A percentile compares a stretch with the other conserved stretches of the same genome.
Conservation (phyloP, 2,797 vertebrate genomes). For the Sus cebifrons region DNA sequence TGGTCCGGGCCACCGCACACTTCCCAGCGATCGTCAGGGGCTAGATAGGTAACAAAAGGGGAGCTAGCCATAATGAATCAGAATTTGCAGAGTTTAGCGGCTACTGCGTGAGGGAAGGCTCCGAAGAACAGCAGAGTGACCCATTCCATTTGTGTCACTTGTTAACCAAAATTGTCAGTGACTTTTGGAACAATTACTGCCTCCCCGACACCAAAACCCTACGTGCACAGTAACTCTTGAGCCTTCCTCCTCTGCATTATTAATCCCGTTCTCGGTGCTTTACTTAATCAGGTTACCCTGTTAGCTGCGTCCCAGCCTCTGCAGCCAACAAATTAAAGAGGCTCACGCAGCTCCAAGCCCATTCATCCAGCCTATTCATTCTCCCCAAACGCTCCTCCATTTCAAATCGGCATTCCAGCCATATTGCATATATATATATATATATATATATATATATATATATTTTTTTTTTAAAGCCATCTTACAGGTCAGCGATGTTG, state of each 20-base stretch:
- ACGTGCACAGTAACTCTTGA: neutral
- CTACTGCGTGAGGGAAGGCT: neutral
- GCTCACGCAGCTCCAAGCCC: neutral
- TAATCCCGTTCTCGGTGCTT: neutral
- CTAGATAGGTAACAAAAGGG: slow-evolving; percentile 64
- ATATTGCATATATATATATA: neutral
- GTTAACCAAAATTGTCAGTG: slow-evolving; percentile 66
- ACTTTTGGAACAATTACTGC: slow-evolving; percentile 55
- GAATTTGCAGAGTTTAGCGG: slow-evolving; percentile 30
- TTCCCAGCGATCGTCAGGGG: neutral
- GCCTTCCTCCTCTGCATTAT: slow-evolving; percentile 61
- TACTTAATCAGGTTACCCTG: slow-evolving; percentile 47
- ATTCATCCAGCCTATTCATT: slow-evolving; percentile 19
- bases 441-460: neutral
- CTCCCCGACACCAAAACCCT: slow-evolving; percentile 63
- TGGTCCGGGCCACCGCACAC: neutral
- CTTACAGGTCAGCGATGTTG: slow-evolving; percentile 78
- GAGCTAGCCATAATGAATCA: neutral
- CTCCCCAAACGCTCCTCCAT: slow-evolving; percentile 30
- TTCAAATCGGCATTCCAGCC: slow-evolving; percentile 73
- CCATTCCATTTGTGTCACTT: slow-evolving; percentile 21
- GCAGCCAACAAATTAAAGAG: slow-evolving; percentile 71
- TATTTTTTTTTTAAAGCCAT: slow-evolving; percentile 64
- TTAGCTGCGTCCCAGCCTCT: slow-evolving; percentile 40
- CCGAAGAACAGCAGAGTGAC: neutral